phyloP scores from a whole-genome alignment of 1,140 invertebrate genomes.

The Sipha flava region DNA sequence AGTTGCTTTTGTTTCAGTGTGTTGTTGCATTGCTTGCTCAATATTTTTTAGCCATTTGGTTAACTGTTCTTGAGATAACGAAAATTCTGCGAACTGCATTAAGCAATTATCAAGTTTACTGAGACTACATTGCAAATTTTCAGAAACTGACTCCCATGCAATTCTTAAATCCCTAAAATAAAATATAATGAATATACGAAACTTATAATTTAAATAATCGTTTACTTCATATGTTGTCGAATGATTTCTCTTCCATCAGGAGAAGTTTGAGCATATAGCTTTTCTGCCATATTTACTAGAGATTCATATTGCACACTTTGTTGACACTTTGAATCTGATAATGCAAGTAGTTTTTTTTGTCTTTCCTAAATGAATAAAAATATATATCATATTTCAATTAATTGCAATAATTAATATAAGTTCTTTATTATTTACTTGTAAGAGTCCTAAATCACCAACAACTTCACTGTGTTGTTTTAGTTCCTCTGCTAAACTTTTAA shows the following conservation, averaged over 20 bases:
- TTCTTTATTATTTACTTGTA: slow-evolving; percentile 49
- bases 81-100: slow-evolving; percentile 80
- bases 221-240: slow-evolving; percentile 66
- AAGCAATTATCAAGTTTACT: slow-evolving; percentile 81
- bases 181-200: neutral
- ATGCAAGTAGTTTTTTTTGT: slow-evolving; percentile 70
- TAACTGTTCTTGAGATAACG: slow-evolving; percentile 76
- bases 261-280: slow-evolving; percentile 83
- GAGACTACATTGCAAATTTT: slow-evolving; percentile 66
- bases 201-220: neutral
- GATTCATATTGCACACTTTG: slow-evolving; percentile 76
- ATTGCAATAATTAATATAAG: no score
- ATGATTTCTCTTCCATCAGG: slow-evolving; percentile 87
- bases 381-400: no score
- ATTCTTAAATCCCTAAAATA: slow-evolving; percentile 59
- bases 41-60: slow-evolving; percentile 88
- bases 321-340: slow-evolving; percentile 69
- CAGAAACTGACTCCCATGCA: slow-evolving; percentile 78
- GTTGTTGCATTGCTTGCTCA: slow-evolving; percentile 80
- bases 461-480: slow-evolving; percentile 71
- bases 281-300: slow-evolving; percentile 80
- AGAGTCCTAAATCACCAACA: slow-evolving; percentile 71
- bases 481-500: slow-evolving; percentile 60
- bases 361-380: slow-evolving; percentile 53
- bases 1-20: slow-evolving; percentile 81